These are phyloP conservation scores for Sesia apiformis DNA, from an alignment of 2,888 invertebrate genomes.

Conservation along the genomic window DNA sequence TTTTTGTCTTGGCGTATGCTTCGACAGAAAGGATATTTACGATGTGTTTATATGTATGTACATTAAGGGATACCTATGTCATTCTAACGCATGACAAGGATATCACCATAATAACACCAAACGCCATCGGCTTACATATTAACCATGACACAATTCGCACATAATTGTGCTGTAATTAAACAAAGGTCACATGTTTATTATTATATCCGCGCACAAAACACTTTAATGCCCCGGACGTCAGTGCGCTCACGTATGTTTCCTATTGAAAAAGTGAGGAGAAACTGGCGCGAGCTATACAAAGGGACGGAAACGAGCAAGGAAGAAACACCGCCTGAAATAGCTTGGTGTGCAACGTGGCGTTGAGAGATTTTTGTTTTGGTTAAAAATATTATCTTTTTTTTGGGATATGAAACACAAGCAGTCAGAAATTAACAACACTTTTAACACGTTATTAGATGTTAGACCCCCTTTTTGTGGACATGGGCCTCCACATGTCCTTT, in stretches of 20 bases:
- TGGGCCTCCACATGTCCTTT: no score
- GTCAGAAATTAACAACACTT: no score
- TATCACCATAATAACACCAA: no score
- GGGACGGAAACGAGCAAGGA: constrained; percentile 29
- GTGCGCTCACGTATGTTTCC: constrained; percentile 48
- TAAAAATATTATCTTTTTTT: no score
- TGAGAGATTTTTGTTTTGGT: background rate
- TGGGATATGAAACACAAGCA: no score
- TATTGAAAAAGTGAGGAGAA: constrained; percentile 41
- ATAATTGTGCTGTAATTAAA: background rate
- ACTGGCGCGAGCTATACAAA: constrained; percentile 50
- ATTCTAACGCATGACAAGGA: no score
- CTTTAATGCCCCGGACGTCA: constrained; percentile 45
- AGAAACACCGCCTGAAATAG: constrained; percentile 54
- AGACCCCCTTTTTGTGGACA: no score
- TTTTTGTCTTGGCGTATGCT: no score
- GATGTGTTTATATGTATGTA: no score
- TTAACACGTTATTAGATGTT: no score
- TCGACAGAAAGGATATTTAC: no score
- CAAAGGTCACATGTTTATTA: background rate
- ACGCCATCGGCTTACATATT: constrained; percentile 4
- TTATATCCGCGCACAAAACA: constrained; percentile 13
- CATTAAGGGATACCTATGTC: no score
- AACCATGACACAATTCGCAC: background rate
- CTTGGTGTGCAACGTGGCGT: constrained; percentile 19